Percentiles rank a stretch among this genome's conserved stretches.
phyloP scores from a whole-genome alignment of 2,888 invertebrate genomes.

The Caenorhabditis sulstoni region DNA sequence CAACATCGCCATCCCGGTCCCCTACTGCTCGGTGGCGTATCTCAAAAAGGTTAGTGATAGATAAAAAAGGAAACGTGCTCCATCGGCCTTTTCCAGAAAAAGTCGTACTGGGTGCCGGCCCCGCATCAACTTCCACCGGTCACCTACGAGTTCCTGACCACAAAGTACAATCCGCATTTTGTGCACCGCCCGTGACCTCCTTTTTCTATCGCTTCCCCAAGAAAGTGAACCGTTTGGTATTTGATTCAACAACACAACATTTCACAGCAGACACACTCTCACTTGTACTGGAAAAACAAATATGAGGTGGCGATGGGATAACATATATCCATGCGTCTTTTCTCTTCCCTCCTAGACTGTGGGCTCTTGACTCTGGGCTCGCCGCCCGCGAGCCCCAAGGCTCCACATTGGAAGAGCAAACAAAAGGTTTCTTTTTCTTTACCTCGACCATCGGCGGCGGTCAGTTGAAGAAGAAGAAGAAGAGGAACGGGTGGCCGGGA shows the following conservation, averaged over 20 bases:
- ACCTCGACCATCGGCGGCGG: not conserved
- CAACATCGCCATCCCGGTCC: constrained; percentile 61
- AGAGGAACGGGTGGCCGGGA: not conserved
- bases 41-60: constrained; percentile 34
- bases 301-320: too few species aligned
- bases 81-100: constrained; percentile 48
- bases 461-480: not conserved
- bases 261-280: too few species aligned
- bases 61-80: too few species aligned
- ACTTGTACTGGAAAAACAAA: too few species aligned
- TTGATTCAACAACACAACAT: too few species aligned
- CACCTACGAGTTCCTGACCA: constrained; percentile 58
- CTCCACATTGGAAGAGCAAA: not conserved
- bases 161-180: constrained; percentile 52
- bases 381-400: not conserved
- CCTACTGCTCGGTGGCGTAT: constrained; percentile 62
- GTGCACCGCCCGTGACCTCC: constrained; percentile 51
- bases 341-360: too few species aligned
- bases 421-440: constrained; percentile 9
- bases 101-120: constrained; percentile 52
- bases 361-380: too few species aligned
- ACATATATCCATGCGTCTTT: too few species aligned
- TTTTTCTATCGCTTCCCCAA: too few species aligned
- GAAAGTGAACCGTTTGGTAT: too few species aligned
- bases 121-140: constrained; percentile 58